Evolutionary conservation across 2,888 invertebrate genomes (phyloP).

Genomic region (Drosophila borealis): DNA sequence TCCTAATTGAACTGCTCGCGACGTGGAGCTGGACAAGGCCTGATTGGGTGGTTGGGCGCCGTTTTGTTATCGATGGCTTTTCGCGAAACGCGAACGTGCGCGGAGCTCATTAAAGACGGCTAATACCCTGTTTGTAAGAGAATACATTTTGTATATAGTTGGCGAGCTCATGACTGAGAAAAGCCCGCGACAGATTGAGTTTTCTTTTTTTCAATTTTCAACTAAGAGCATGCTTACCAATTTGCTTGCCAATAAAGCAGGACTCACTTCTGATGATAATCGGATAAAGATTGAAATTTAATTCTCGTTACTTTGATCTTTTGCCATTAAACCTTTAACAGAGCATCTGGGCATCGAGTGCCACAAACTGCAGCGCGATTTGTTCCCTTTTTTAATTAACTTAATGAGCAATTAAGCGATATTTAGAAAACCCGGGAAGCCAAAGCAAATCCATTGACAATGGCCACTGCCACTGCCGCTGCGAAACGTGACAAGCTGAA

Average conservation of each 20-base stretch:
- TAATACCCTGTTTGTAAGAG: too few species aligned
- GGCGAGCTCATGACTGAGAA: too few species aligned
- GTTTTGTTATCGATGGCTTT: constrained; percentile 17
- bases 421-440: constrained; percentile 37
- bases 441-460: constrained; percentile 39
- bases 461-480: constrained; percentile 6
- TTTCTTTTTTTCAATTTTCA: too few species aligned
- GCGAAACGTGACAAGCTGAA: neutral
- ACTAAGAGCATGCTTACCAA: too few species aligned
- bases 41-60: neutral
- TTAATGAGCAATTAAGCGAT: constrained; percentile 38
- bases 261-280: too few species aligned
- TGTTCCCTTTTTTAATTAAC: constrained; percentile 35
- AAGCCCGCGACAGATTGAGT: too few species aligned
- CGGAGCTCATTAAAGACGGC: neutral
- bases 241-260: too few species aligned
- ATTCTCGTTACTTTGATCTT: neutral
- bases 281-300: too few species aligned
- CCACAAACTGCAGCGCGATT: too few species aligned
- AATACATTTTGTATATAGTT: too few species aligned
- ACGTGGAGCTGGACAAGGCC: constrained; percentile 1
- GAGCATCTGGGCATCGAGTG: neutral
- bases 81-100: constrained; percentile 4
- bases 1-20: constrained; percentile 13
- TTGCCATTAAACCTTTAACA: neutral